phyloP scores from a whole-genome alignment of 2,888 invertebrate species.

The Trichopoda pennipes region DNA sequence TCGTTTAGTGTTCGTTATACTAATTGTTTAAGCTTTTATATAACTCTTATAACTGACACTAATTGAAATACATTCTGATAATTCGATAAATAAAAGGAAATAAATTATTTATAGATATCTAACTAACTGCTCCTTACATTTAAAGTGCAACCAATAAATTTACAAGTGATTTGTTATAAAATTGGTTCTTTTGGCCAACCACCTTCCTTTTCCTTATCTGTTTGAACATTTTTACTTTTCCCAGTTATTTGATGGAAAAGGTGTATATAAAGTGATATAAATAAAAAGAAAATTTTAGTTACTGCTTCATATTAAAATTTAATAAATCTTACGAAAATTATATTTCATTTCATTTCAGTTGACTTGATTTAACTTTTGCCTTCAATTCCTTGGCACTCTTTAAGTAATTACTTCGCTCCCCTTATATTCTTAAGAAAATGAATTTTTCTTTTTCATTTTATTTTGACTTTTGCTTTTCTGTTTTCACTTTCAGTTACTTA shows the following conservation, averaged over 20 bases:
- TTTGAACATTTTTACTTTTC: slow-evolving; percentile 12
- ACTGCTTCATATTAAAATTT: slow-evolving; percentile 16
- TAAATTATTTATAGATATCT: no score
- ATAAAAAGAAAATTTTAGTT: background rate
- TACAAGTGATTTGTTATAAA: no score
- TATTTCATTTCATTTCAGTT: slow-evolving; percentile 11
- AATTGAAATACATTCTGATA: no score
- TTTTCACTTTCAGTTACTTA: slow-evolving; percentile 10
- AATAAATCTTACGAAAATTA: slow-evolving; percentile 38
- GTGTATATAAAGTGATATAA: no score
- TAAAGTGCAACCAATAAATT: no score
- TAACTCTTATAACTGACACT: no score
- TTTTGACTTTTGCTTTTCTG: background rate
- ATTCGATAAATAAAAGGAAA: no score
- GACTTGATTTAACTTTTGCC: no score
- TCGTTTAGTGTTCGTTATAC: no score
- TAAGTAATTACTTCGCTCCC: background rate
- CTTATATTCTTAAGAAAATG: background rate
- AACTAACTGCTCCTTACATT: no score
- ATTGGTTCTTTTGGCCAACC: background rate
- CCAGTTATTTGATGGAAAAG: background rate
- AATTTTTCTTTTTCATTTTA: background rate
- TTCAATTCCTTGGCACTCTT: slow-evolving; percentile 16
- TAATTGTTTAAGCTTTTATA: no score
- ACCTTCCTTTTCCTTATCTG: slow-evolving; percentile 33